Percentiles rank a stretch among this genome's conserved stretches.
phyloP scores from a whole-genome alignment of 1,140 invertebrate species.

The Belonocnema kinseyi region DNA sequence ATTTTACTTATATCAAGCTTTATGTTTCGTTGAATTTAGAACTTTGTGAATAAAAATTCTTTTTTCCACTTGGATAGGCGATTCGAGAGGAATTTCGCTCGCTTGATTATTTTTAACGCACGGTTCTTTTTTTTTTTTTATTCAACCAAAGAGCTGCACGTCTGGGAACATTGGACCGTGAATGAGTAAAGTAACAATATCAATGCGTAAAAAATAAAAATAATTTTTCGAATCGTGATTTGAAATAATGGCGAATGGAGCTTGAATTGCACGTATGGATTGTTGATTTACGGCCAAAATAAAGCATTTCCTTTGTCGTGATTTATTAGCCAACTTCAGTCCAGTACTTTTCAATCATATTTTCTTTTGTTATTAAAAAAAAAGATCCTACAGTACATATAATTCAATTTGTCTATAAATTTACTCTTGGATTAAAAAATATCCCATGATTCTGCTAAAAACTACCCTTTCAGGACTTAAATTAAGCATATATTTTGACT shows the following conservation, averaged over 20 bases:
- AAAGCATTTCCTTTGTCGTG: background rate
- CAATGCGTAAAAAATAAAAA: slow-evolving; percentile 8
- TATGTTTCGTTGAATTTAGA: background rate
- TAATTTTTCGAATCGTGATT: background rate
- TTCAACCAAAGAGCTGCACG: background rate
- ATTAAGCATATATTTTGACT: no score
- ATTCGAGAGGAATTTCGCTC: background rate
- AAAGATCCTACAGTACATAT: no score
- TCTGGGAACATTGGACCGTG: background rate
- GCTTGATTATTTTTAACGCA: slow-evolving; percentile 3
- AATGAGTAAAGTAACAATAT: slow-evolving; percentile 7
- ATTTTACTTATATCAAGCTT: background rate
- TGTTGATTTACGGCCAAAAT: background rate
- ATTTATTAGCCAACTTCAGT: background rate
- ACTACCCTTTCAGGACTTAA: no score
- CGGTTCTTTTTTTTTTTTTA: background rate
- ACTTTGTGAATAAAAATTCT: slow-evolving; percentile 1
- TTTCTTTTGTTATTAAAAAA: background rate
- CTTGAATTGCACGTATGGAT: slow-evolving; percentile 3
- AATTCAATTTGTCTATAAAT: no score
- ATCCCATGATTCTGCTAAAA: no score
- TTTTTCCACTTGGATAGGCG: background rate
- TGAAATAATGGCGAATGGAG: background rate
- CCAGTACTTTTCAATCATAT: background rate
- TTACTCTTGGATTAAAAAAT: no score